Evolutionary conservation across 2,113 vertebrate genomes (phyloP), one percentile per base, ranked within the genome.

Genomic region (Gymnorhina tibicen): DNA sequence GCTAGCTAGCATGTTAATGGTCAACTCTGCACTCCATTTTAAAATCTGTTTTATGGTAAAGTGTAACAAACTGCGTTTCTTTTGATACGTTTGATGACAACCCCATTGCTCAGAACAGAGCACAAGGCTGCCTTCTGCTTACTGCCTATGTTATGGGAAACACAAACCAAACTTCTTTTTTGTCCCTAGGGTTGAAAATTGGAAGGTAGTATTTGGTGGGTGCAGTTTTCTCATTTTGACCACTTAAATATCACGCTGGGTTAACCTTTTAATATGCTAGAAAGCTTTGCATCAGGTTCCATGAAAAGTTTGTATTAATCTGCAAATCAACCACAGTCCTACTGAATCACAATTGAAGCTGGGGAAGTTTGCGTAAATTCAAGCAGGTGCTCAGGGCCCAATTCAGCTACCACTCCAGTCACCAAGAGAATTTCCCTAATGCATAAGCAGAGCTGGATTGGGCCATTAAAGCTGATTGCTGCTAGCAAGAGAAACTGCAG

Each of bases 211-310:
- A 73, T 93, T 77, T 10, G 10, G n/a, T 13, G 19, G 27, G 33
- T 41, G 22, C 13, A 35, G 46, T 87, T 66, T 66, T 67, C 42
- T 60, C 39, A n/a, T 79, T 89, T 77, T 85, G 56, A 68, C 64
- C 60, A 50, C 33, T 83, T 69, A 75, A 72, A 75, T 12, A 27
- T 2, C 3, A 55, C 6, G 28, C 63, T 63, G 62, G n/a, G 58
- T 68, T 76, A 91, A 91, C 87, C 68, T 91, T 93, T 84, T 89
- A 93, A 78, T 55, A 85, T 67, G 85, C 95, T 75, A 92, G 83
- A 66, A 81, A 84, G 76, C 85, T 94, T 90, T 96, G 76, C 86
- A 89, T 93, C 49, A n/a, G 17, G 59, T 79, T 93, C 44, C 55
- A 81, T 53, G 41, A 64, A 63, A 85, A 67, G 79, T 83, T 30